Conservation (phyloP, 2,888 invertebrate species). For the Drosophila recens region DNA sequence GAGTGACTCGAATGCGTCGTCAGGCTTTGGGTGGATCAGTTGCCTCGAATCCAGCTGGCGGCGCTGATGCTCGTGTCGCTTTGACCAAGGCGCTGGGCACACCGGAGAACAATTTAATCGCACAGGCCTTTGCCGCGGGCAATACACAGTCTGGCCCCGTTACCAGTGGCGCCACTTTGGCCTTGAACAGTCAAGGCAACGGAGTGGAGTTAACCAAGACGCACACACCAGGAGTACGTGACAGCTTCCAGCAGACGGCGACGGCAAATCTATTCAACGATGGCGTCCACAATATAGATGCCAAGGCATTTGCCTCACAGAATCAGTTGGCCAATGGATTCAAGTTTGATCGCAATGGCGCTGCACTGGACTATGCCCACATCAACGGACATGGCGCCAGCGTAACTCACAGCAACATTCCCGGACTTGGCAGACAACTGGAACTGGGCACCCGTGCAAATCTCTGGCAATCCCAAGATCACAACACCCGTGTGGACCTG, state of each 20-base stretch:
- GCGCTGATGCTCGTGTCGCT: conserved; percentile 57
- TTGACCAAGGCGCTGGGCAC: conserved; percentile 58
- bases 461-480: conserved; percentile 42
- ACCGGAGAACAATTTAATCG: conserved; percentile 56
- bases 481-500: conserved; percentile 47
- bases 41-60: conserved; percentile 59
- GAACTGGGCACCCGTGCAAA: conserved; percentile 52
- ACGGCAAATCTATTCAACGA: conserved; percentile 64
- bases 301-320: conserved; percentile 69
- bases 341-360: conserved; percentile 68
- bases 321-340: conserved; percentile 66
- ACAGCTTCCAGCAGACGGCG: conserved; percentile 59
- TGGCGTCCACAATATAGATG: conserved; percentile 65
- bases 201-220: conserved; percentile 59
- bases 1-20: conserved; percentile 44
- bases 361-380: conserved; percentile 64
- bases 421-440: conserved; percentile 64
- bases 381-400: conserved; percentile 66
- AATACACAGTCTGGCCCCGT: conserved; percentile 58
- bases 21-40: conserved; percentile 61
- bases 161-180: conserved; percentile 57
- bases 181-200: conserved; percentile 56
- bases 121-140: conserved; percentile 64
- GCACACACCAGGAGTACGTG: conserved; percentile 55
- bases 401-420: conserved; percentile 62